These are phyloP conservation scores for Antrozous pallidus DNA, from an alignment of 2,797 vertebrate species.

Conservation along the genomic window DNA sequence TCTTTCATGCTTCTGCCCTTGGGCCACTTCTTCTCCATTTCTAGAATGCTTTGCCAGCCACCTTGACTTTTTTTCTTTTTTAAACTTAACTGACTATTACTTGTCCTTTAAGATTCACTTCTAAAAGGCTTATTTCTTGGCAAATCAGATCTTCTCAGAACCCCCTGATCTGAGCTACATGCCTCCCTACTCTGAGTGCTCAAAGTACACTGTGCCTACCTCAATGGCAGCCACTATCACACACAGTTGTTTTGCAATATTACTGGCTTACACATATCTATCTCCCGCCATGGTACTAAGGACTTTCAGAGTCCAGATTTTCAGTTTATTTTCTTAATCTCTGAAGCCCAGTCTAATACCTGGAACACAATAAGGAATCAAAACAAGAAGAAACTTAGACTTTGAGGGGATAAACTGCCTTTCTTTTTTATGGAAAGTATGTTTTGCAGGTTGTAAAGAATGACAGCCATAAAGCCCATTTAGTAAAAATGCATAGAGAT, in stretches of 20 bases:
- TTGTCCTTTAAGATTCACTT: background rate
- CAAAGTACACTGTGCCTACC: fast-evolving
- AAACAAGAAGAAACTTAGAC: background rate
- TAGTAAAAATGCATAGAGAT: background rate
- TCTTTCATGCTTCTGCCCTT: background rate
- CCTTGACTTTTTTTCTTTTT: background rate
- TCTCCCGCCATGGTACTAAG: background rate
- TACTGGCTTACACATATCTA: background rate
- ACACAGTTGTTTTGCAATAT: background rate
- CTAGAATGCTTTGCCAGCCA: background rate
- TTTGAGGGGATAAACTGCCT: background rate
- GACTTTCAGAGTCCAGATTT: background rate
- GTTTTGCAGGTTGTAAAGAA: background rate
- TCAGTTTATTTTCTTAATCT: background rate
- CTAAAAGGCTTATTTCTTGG: background rate
- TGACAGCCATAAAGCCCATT: background rate
- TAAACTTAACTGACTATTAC: background rate
- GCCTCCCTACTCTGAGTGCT: background rate
- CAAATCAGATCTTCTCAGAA: slow-evolving; percentile 18
- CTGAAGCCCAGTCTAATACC: background rate
- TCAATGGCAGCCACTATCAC: background rate
- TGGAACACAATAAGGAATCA: background rate
- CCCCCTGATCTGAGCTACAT: background rate
- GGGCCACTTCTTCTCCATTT: background rate
- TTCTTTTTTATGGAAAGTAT: background rate